Percentiles rank a stretch among this genome's conserved stretches.
phyloP scores from a whole-genome alignment of 1,140 invertebrate genomes.

The Aphis craccivora region DNA sequence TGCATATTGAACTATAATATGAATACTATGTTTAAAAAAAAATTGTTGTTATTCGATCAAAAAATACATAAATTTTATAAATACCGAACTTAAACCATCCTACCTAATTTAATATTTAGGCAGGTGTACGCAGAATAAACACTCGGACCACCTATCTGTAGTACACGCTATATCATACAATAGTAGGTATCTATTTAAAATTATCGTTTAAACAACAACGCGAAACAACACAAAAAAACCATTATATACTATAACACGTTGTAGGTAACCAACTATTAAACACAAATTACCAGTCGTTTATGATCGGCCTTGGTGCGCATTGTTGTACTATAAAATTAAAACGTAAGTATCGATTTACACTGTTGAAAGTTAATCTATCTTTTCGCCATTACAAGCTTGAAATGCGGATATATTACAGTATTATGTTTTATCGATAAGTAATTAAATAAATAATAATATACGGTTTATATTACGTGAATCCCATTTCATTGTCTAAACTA shows the following conservation, averaged over 20 bases:
- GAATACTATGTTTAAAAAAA: background rate
- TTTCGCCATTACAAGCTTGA: background rate
- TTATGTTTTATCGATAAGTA: background rate
- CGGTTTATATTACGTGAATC: background rate
- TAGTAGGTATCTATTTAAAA: background rate
- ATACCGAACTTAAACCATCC: background rate
- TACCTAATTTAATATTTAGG: background rate
- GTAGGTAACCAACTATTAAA: background rate
- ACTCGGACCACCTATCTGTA: background rate
- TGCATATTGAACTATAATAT: background rate
- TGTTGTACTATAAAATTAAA: background rate
- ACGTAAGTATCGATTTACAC: background rate
- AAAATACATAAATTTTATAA: background rate
- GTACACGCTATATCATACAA: background rate
- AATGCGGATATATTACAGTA: background rate
- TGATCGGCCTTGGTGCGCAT: background rate
- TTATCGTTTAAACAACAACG: background rate
- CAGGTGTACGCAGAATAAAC: background rate
- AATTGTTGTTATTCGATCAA: background rate
- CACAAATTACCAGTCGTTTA: background rate
- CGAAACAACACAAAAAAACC: background rate
- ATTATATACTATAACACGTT: background rate
- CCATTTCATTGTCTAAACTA: background rate
- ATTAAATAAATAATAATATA: background rate
- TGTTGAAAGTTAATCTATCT: background rate